phyloP scores from a whole-genome alignment of 2,797 vertebrate species.

The Gymnothorax javanicus region DNA sequence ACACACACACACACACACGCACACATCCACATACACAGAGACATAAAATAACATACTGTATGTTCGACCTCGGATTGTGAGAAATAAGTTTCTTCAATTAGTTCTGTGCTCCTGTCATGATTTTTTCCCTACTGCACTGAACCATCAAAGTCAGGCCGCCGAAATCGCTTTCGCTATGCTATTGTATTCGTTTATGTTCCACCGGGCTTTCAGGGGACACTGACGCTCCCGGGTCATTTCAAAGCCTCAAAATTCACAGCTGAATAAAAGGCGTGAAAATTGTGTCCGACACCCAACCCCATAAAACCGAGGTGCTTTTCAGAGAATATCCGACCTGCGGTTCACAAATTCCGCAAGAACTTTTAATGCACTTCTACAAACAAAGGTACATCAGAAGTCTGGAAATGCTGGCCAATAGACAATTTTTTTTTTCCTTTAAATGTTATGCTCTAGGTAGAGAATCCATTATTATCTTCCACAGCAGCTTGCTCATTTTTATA shows the following conservation, averaged over 20 bases:
- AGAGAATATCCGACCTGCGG: background rate
- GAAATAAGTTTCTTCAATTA: constrained; percentile 23
- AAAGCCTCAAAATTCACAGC: background rate
- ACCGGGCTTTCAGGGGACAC: background rate
- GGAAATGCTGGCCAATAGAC: background rate
- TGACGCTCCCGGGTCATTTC: background rate
- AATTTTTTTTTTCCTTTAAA: background rate
- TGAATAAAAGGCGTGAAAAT: constrained; percentile 12
- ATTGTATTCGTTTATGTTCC: constrained; percentile 9
- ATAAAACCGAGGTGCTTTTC: background rate
- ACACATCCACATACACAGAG: background rate
- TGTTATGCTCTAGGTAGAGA: background rate
- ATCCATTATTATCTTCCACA: background rate
- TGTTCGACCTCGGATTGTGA: background rate
- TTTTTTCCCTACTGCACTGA: constrained; percentile 9
- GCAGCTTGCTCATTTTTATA: background rate
- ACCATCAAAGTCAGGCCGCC: background rate
- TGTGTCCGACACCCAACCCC: constrained; percentile 11
- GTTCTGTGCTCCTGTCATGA: constrained; percentile 15
- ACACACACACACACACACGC: background rate
- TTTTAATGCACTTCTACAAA: background rate
- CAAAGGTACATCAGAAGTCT: background rate
- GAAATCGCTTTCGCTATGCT: constrained; percentile 28
- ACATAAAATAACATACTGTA: background rate
- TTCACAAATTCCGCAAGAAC: background rate